Evolutionary conservation across 1,140 invertebrate genomes (phyloP), one percentile per base, ranked within the genome.

Genomic region (Tetragnatha versicolor): DNA sequence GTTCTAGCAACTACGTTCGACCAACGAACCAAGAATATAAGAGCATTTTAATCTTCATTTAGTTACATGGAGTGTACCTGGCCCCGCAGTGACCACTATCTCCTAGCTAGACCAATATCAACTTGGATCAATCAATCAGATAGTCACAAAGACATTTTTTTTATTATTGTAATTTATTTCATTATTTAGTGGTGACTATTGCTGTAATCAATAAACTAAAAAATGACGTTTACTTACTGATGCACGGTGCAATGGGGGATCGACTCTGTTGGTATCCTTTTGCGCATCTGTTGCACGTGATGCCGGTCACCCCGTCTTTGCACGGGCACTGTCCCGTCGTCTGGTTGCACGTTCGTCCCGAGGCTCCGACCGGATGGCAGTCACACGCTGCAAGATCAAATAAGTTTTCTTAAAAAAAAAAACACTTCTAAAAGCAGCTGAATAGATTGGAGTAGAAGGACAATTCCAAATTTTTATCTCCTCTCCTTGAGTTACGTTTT

Each of bases 261-360:
- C 94, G 90, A 86, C 94, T 98, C 87, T 99, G 97, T 85, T 98
- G 94, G 88, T 98, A 99, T 81, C 98, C 98, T 85, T 94, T 93
- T 79, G 95, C 95, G 87, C 98, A 99, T 75, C 95, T 90, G 89
- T 99, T 98, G 88, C 98, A 99, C 53, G 93, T 98, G 66, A 93
- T 91, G 55, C 98, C 98, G n/a, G 93, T 98, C 47, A 99, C 98
- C 45, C 97, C 97, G 85, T 98, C 97, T 88, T 99, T 99, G 89
- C 98, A 99, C 22, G 96, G 95, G 88, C 98, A 99, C 88, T 99
- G 97, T 53, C 98, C 98, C 66, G 93, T 97, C 31, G 94, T 98
- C 88, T 98, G 96, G 89, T 99, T 98, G 88, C 98, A 99, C 49
- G 93, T 97, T 87, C 95, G 95, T 3, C 97, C 96, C 55, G 94